phyloP scores from a whole-genome alignment of 2,113 vertebrate genomes.

The Sander lucioperca region DNA sequence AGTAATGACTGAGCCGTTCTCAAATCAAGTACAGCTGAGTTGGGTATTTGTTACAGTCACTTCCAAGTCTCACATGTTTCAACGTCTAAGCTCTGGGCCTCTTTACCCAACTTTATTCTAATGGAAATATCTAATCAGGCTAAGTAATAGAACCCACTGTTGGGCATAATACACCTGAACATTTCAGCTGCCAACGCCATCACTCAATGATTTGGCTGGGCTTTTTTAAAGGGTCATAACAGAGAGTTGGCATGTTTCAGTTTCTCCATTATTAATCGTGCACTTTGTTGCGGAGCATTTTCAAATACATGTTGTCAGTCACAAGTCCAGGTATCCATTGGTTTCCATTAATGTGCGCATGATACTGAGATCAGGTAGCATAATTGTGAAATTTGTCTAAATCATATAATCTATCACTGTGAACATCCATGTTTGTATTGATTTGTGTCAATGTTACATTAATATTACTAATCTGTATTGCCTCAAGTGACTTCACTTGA shows the following conservation, averaged over 20 bases:
- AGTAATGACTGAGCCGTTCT: constrained; percentile 32
- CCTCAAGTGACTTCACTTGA: too few relatives aligned
- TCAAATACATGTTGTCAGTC: not conserved
- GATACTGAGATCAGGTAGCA: not conserved
- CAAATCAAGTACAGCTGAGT: constrained; percentile 20
- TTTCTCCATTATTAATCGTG: not conserved
- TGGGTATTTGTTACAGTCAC: constrained; percentile 29
- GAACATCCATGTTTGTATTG: not conserved
- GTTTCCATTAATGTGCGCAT: not conserved
- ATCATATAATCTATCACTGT: not conserved
- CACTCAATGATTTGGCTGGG: not conserved
- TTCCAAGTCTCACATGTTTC: constrained; percentile 18
- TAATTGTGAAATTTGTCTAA: not conserved
- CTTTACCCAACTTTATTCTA: constrained; percentile 1
- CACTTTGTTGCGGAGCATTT: not conserved
- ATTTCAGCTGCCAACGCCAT: not conserved
- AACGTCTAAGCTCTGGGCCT: not conserved
- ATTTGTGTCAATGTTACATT: not conserved
- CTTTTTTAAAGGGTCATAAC: not conserved
- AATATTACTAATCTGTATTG: not conserved
- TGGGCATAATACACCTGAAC: constrained; percentile 3
- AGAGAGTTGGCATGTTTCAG: not conserved
- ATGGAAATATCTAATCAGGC: constrained; percentile 21
- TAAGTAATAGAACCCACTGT: not conserved
- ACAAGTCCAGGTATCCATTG: not conserved